phyloP scores from a whole-genome alignment of 2,113 vertebrate genomes.

The Scopus umbretta region DNA sequence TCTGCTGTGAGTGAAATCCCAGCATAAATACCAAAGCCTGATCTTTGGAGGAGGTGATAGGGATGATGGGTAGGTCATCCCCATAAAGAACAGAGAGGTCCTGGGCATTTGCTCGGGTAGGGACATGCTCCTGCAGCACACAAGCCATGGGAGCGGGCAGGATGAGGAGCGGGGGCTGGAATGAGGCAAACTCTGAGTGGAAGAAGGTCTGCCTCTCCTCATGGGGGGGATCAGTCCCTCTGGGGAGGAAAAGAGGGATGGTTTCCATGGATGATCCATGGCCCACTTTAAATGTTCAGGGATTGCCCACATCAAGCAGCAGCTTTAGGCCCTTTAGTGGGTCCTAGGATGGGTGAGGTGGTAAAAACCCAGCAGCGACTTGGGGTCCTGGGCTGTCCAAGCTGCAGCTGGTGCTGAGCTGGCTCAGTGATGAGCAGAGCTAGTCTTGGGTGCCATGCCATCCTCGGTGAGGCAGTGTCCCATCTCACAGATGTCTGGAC shows the following conservation, averaged over 20 bases:
- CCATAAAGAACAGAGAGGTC: background rate
- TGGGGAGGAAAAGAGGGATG: rapidly evolving
- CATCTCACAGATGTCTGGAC: no score
- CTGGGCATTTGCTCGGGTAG: rapidly evolving
- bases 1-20: background rate
- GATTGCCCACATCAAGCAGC: rapidly evolving
- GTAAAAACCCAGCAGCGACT: rapidly evolving
- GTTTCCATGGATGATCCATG: background rate
- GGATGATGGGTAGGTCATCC: background rate
- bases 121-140: background rate
- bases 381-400: background rate
- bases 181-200: rapidly evolving
- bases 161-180: background rate
- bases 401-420: background rate
- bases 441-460: background rate
- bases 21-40: background rate
- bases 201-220: background rate
- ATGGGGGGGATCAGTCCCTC: rapidly evolving
- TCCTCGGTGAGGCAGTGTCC: background rate
- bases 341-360: background rate
- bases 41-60: background rate
- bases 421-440: background rate
- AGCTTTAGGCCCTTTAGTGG: rapidly evolving
- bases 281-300: background rate
- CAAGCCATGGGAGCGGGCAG: rapidly evolving